These are phyloP conservation scores for Sycophila sp. DNA, from an alignment of 1,140 invertebrate species.

Conservation along the genomic window DNA sequence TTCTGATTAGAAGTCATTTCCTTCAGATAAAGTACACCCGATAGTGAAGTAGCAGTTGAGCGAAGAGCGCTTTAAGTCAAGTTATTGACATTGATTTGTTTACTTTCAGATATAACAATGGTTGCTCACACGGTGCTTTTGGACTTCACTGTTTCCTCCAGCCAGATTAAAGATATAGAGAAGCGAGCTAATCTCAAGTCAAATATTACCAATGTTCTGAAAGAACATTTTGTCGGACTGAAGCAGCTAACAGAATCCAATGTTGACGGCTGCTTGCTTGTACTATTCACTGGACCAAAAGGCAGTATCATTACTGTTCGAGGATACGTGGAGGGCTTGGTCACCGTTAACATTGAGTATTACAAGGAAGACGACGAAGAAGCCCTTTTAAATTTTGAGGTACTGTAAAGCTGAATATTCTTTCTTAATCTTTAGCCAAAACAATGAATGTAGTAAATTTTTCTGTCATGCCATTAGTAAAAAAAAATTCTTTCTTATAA, in stretches of 20 bases:
- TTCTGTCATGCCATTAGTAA: too few relatives aligned
- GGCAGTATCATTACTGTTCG: slow-evolving; percentile 76
- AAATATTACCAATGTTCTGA: slow-evolving; percentile 74
- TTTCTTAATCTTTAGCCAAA: neutral
- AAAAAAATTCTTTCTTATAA: neutral
- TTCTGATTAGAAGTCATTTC: too few relatives aligned
- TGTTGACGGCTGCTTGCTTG: slow-evolving; percentile 74
- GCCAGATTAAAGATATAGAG: slow-evolving; percentile 72
- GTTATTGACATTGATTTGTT: neutral
- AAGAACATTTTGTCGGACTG: slow-evolving; percentile 75
- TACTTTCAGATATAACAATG: slow-evolving; percentile 65
- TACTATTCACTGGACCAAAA: slow-evolving; percentile 75
- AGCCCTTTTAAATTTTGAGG: slow-evolving; percentile 78
- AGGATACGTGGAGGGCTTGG: slow-evolving; percentile 76
- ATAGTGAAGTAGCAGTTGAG: too few relatives aligned
- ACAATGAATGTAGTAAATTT: neutral
- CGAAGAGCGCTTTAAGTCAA: too few relatives aligned
- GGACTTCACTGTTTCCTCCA: slow-evolving; percentile 81
- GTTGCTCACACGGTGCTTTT: slow-evolving; percentile 83
- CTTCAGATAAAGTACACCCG: too few relatives aligned
- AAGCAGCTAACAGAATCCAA: slow-evolving; percentile 72
- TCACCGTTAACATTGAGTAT: slow-evolving; percentile 85
- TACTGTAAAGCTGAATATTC: slow-evolving; percentile 58
- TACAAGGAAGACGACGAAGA: slow-evolving; percentile 78
- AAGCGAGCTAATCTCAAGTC: slow-evolving; percentile 74